A percentile compares a stretch with the other conserved stretches of the same genome.
These are phyloP conservation scores for Passerina amoena DNA, from an alignment of 2,113 vertebrate species.

Conservation along the genomic window DNA sequence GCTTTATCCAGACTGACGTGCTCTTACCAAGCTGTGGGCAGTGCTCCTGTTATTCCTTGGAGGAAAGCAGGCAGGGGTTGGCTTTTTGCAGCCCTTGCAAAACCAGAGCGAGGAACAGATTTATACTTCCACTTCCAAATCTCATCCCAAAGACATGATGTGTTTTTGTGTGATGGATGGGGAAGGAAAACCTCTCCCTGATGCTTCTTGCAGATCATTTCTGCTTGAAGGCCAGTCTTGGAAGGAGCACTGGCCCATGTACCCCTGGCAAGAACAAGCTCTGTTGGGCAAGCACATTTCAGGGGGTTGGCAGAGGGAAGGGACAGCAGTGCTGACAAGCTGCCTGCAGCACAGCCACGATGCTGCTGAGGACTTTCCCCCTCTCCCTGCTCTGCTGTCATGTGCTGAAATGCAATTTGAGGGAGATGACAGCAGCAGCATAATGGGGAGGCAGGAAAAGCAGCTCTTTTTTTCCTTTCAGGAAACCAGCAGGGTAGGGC, in stretches of 20 bases:
- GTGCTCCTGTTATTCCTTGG: neutral
- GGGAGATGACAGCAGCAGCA: neutral
- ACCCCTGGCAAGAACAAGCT: neutral
- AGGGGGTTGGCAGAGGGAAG: neutral
- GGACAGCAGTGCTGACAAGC: neutral
- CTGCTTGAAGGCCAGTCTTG: neutral
- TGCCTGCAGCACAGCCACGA: neutral
- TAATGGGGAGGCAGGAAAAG: neutral
- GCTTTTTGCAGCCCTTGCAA: neutral
- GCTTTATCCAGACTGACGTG: neutral
- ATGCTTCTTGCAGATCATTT: neutral
- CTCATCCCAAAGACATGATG: neutral
- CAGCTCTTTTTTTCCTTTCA: neutral
- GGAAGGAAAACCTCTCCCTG: neutral
- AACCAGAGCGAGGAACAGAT: neutral
- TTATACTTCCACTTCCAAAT: neutral
- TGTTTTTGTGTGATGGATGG: accelerated
- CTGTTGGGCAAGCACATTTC: neutral
- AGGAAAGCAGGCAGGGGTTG: neutral
- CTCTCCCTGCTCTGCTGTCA: neutral
- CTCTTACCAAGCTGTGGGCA: neutral
- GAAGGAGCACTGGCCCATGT: accelerated
- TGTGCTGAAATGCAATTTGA: neutral
- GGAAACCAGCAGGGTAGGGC: neutral
- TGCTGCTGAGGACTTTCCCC: neutral